Evolutionary conservation across 2,113 vertebrate genomes (phyloP).

Genomic region (Indicator indicator): DNA sequence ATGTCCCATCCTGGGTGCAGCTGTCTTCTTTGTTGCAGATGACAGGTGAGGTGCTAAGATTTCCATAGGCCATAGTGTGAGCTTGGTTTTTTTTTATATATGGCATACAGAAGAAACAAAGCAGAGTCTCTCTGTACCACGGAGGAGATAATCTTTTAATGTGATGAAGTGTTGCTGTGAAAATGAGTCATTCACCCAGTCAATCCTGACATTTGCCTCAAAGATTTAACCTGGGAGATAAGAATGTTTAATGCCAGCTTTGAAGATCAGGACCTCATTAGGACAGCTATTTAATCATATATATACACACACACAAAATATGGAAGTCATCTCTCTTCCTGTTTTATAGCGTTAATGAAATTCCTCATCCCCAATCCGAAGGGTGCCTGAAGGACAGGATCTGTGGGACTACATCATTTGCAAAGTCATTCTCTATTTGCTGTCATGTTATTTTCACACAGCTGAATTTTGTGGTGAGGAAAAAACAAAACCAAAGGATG

Average conservation of each 20-base stretch:
- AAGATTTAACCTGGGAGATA: not conserved
- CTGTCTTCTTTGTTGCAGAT: not conserved
- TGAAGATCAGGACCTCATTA: not conserved
- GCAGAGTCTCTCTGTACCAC: rapidly evolving
- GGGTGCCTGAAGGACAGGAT: not conserved
- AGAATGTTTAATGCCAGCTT: not conserved
- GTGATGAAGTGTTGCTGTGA: not conserved
- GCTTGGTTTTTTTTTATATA: not conserved
- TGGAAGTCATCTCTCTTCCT: not conserved
- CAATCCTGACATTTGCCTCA: not conserved
- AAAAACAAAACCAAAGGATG: not conserved
- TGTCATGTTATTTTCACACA: not conserved
- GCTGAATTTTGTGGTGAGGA: not conserved
- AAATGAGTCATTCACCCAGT: not conserved
- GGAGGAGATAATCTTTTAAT: not conserved
- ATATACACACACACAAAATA: not conserved
- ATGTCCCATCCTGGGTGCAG: not conserved
- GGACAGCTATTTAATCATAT: not conserved
- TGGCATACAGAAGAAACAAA: not conserved
- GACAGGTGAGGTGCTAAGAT: not conserved
- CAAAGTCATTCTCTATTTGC: not conserved
- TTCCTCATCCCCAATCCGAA: not conserved
- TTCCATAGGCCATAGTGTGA: not conserved
- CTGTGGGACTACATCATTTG: not conserved
- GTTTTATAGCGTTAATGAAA: not conserved